phyloP scores from a whole-genome alignment of 2,113 vertebrate genomes.

The Pangasianodon hypophthalmus region DNA sequence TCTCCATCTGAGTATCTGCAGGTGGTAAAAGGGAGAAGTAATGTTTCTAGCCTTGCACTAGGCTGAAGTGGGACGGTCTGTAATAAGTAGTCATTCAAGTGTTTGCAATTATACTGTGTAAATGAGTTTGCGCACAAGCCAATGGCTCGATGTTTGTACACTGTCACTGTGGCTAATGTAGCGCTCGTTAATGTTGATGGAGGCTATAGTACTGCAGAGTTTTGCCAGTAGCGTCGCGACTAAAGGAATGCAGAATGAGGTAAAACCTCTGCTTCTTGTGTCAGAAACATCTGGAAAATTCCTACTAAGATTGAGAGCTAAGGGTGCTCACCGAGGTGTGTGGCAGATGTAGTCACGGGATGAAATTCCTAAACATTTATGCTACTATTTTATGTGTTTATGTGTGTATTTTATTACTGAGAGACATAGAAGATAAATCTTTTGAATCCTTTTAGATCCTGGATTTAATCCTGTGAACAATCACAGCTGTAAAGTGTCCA shows the following conservation, averaged over 20 bases:
- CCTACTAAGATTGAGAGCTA: neutral
- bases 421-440: neutral
- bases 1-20: neutral
- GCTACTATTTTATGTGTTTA: neutral
- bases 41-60: neutral
- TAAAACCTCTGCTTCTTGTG: conserved; percentile 6
- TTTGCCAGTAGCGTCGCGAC: neutral
- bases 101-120: conserved; percentile 22
- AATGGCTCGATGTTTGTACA: conserved; percentile 7
- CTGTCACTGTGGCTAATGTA: neutral
- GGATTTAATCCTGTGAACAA: neutral
- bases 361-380: neutral
- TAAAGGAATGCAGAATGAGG: conserved; percentile 11
- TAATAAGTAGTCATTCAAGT: neutral
- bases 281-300: neutral
- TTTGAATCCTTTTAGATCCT: neutral
- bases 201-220: neutral
- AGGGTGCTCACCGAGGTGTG: neutral
- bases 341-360: neutral
- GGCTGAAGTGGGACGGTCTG: neutral
- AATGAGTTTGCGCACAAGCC: conserved; percentile 18
- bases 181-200: conserved; percentile 23
- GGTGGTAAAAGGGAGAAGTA: neutral
- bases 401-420: neutral
- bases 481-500: neutral